These are phyloP conservation scores for Alloscopus bannaensis DNA, from an alignment of 2,888 invertebrate genomes.

Conservation along the genomic window DNA sequence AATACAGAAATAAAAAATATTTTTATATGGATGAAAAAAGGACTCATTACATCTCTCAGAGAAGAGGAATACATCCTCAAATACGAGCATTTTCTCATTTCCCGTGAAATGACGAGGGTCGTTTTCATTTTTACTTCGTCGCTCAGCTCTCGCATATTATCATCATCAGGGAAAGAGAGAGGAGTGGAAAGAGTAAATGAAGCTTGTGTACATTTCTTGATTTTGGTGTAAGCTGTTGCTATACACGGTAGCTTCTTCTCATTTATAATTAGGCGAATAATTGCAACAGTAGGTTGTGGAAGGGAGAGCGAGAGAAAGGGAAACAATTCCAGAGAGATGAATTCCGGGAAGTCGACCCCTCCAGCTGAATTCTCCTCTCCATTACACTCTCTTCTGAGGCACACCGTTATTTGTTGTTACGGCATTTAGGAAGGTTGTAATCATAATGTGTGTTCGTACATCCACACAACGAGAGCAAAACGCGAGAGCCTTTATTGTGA, in stretches of 20 bases:
- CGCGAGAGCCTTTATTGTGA: background rate
- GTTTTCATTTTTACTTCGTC: slow-evolving; percentile 2
- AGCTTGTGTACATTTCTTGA: slow-evolving; percentile 42
- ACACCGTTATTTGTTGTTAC: slow-evolving; percentile 18
- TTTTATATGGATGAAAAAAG: no score
- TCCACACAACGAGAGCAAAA: background rate
- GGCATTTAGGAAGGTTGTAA: no score
- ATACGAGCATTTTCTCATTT: background rate
- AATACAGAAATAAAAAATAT: no score
- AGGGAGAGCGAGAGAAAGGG: slow-evolving; percentile 40
- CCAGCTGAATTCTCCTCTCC: slow-evolving; percentile 59
- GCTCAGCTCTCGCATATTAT: slow-evolving; percentile 16
- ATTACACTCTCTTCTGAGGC: slow-evolving; percentile 40
- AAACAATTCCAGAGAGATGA: slow-evolving; percentile 54
- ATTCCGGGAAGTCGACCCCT: slow-evolving; percentile 50
- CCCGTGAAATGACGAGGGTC: slow-evolving; percentile 6
- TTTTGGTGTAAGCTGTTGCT: slow-evolving; percentile 57
- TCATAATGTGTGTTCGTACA: background rate
- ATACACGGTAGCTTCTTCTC: slow-evolving; percentile 43
- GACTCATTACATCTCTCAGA: no score
- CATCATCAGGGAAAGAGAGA: slow-evolving; percentile 12
- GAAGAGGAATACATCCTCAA: no score
- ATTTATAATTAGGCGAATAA: slow-evolving; percentile 68
- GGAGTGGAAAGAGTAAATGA: slow-evolving; percentile 35
- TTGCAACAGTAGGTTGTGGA: slow-evolving; percentile 39